Percentiles rank a stretch among this genome's conserved stretches.
Conservation (phyloP, 2,888 invertebrate genomes). For the Hydrotaea cyrtoneurina region DNA sequence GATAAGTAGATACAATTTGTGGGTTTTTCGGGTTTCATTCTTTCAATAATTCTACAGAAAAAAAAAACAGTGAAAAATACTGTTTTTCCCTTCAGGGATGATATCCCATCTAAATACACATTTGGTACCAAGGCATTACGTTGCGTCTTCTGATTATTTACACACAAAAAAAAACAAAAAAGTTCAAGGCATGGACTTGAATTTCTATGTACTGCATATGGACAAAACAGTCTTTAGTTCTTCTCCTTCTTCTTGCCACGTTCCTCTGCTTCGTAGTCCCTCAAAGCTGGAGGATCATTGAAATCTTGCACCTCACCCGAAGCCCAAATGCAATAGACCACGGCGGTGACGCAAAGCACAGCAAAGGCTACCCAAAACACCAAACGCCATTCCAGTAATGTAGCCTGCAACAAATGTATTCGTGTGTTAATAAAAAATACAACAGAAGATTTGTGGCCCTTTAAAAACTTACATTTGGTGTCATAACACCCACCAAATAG, state of each 20-base stretch:
- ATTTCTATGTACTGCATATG: background rate
- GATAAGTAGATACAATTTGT: background rate
- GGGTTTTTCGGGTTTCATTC: background rate
- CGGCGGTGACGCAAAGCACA: slow-evolving; percentile 85
- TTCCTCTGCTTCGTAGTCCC: slow-evolving; percentile 66
- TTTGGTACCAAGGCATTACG: slow-evolving; percentile 40
- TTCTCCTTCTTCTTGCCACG: slow-evolving; percentile 59
- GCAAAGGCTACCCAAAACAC: slow-evolving; percentile 91
- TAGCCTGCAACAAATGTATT: slow-evolving; percentile 81
- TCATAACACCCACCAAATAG: slow-evolving; percentile 85
- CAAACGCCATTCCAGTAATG: slow-evolving; percentile 86
- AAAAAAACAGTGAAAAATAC: slow-evolving; percentile 39
- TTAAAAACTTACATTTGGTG: slow-evolving; percentile 83
- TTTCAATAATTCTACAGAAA: background rate
- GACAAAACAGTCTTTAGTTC: slow-evolving; percentile 66
- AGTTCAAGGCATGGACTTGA: background rate
- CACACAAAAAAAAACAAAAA: background rate
- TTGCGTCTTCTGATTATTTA: slow-evolving; percentile 1
- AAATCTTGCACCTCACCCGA: slow-evolving; percentile 88
- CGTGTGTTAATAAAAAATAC: background rate
- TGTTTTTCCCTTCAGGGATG: slow-evolving; percentile 17
- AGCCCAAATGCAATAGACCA: slow-evolving; percentile 86
- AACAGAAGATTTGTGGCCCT: background rate
- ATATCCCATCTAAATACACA: slow-evolving; percentile 40
- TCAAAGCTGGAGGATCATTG: slow-evolving; percentile 81